phyloP scores from a whole-genome alignment of 2,113 vertebrate genomes.

The Sarotherodon lohbergeri region DNA sequence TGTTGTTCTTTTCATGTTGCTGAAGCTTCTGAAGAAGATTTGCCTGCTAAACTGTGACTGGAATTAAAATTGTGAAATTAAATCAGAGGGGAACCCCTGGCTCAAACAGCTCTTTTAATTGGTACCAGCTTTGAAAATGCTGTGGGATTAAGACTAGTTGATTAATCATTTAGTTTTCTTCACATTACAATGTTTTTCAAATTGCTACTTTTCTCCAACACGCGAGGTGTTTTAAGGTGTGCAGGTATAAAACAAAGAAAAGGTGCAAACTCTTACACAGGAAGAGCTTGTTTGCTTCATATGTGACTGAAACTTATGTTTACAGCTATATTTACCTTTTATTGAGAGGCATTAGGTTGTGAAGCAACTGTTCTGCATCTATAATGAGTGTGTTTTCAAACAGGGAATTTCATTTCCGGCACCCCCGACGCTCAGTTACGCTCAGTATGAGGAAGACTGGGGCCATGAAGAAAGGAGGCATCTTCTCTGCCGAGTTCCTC shows the following conservation, averaged over 20 bases:
- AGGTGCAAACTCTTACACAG: neutral
- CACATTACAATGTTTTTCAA: neutral
- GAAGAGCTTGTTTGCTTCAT: neutral
- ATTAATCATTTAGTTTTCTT: neutral
- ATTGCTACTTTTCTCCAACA: neutral
- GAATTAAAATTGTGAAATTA: neutral
- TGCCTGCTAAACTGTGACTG: neutral
- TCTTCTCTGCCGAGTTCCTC: conserved; percentile 97
- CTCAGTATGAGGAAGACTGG: conserved; percentile 98
- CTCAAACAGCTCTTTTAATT: neutral
- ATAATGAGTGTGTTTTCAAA: neutral
- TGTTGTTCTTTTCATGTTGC: neutral
- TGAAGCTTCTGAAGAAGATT: neutral
- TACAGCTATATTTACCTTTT: neutral
- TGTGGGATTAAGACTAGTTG: neutral
- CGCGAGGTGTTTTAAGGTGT: neutral
- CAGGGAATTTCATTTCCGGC: conserved; percentile 97
- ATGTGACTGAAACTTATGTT: neutral
- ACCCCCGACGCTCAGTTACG: conserved; percentile 88
- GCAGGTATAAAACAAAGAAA: neutral
- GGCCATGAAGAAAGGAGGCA: conserved; percentile 97
- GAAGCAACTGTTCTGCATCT: neutral
- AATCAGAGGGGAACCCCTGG: neutral
- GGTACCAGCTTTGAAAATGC: neutral
- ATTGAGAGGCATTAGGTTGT: neutral